phyloP scores from a whole-genome alignment of 2,113 vertebrate species.

The Chamaetylas fuelleborni region DNA sequence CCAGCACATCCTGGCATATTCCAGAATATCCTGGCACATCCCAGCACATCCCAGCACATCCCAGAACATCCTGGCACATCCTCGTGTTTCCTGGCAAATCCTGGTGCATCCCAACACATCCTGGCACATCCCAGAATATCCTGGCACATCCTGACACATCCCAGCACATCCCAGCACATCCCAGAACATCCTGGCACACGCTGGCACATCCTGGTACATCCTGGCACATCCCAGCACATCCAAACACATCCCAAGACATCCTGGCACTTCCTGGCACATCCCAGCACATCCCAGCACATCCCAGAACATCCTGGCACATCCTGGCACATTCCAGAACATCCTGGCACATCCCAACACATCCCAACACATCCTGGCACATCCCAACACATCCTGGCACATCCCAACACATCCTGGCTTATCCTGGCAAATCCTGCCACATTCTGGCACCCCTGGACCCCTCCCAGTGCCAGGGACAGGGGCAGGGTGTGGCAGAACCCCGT shows the following conservation, averaged over 20 bases:
- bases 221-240: rapidly evolving
- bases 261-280: rapidly evolving
- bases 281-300: rapidly evolving
- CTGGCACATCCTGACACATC: neutral
- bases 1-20: neutral
- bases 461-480: neutral
- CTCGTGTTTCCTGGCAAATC: rapidly evolving
- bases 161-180: rapidly evolving
- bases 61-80: neutral
- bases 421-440: no score
- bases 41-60: neutral
- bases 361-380: rapidly evolving
- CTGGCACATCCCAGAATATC: rapidly evolving
- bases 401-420: no score
- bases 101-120: rapidly evolving
- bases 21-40: rapidly evolving
- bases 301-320: rapidly evolving
- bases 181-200: rapidly evolving
- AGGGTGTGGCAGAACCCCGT: neutral
- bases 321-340: rapidly evolving
- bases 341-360: rapidly evolving
- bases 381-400: rapidly evolving
- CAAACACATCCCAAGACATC: rapidly evolving
- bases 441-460: no score
- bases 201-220: rapidly evolving